Percentiles rank a stretch among this genome's conserved stretches.
Evolutionary conservation across 2,113 vertebrate species (phyloP).

Genomic region (Oenanthe melanoleuca): DNA sequence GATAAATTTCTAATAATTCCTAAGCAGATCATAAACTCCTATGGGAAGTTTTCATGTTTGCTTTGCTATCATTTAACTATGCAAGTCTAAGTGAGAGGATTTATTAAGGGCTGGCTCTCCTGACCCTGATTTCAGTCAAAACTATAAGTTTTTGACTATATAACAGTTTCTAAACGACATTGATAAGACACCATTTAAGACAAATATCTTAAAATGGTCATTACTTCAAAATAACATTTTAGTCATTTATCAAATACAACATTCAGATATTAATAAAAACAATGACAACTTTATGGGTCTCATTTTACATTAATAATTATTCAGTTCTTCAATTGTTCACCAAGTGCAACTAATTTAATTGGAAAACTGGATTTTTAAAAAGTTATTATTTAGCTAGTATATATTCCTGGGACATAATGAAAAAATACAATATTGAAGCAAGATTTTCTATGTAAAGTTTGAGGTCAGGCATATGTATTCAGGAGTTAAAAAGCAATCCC

Average conservation of each 20-base stretch:
- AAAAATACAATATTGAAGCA: not conserved
- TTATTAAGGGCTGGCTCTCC: not conserved
- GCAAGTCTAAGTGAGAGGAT: not conserved
- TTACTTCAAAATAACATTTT: not conserved
- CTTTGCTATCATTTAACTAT: not conserved
- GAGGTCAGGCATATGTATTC: not conserved
- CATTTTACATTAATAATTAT: not conserved
- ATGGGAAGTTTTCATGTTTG: not conserved
- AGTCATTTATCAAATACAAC: not conserved
- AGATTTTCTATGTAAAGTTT: not conserved
- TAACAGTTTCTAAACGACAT: not conserved
- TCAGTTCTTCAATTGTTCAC: not conserved
- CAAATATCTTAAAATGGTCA: not conserved
- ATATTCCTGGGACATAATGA: not conserved
- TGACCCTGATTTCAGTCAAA: not conserved
- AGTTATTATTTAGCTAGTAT: not conserved
- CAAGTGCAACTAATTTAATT: not conserved
- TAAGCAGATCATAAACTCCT: slow-evolving; percentile 8
- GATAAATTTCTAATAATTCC: slow-evolving; percentile 4
- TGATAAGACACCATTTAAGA: not conserved
- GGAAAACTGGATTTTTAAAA: not conserved
- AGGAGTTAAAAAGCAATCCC: not conserved
- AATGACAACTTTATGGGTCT: not conserved
- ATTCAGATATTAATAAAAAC: not conserved
- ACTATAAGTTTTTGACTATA: not conserved